These are phyloP conservation scores for Nannobrachium achirus DNA, from an alignment of 2,113 vertebrate species.

Conservation along the genomic window DNA sequence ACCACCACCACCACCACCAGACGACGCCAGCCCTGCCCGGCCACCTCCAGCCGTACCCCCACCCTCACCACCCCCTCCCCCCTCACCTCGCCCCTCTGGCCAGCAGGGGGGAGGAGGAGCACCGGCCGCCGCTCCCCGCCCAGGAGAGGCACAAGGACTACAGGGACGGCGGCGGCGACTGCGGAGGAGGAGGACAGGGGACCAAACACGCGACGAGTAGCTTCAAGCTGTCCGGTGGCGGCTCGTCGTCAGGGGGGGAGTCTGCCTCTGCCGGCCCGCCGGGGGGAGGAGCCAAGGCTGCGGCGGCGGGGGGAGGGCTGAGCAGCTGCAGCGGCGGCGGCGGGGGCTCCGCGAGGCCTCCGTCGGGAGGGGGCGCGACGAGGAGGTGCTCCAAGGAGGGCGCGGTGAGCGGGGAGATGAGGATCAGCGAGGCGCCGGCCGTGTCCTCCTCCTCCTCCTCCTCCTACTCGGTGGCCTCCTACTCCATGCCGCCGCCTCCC, in stretches of 20 bases:
- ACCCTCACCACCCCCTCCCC: constrained; percentile 63
- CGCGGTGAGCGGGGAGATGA: constrained; percentile 76
- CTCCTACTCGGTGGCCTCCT: constrained; percentile 85
- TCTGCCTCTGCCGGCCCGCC: constrained; percentile 69
- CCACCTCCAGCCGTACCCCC: constrained; percentile 66
- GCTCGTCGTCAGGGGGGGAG: constrained; percentile 54
- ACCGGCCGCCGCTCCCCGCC: constrained; percentile 65
- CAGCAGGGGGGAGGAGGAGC: constrained; percentile 82
- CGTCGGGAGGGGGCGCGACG: constrained; percentile 50
- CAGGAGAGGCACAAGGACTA: constrained; percentile 86
- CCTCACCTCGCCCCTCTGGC: constrained; percentile 66
- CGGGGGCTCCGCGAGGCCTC: constrained; percentile 33
- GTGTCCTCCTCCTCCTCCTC: constrained; percentile 51
- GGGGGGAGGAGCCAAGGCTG: constrained; percentile 68
- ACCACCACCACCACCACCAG: constrained; percentile 43
- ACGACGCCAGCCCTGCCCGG: constrained; percentile 38
- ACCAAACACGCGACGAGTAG: constrained; percentile 84
- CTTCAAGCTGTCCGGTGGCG: constrained; percentile 83
- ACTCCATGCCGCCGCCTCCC: constrained; percentile 85
- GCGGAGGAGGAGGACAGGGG: constrained; percentile 64
- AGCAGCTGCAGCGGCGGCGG: constrained; percentile 48
- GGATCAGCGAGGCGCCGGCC: constrained; percentile 82
- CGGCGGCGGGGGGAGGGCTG: constrained; percentile 50
- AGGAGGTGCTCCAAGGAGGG: constrained; percentile 82
- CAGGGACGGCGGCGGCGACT: constrained; percentile 75